Percentiles rank a stretch among this genome's conserved stretches.
These are phyloP conservation scores for Neomonachus schauinslandi DNA, from an alignment of 2,113 vertebrate genomes.

Conservation along the genomic window DNA sequence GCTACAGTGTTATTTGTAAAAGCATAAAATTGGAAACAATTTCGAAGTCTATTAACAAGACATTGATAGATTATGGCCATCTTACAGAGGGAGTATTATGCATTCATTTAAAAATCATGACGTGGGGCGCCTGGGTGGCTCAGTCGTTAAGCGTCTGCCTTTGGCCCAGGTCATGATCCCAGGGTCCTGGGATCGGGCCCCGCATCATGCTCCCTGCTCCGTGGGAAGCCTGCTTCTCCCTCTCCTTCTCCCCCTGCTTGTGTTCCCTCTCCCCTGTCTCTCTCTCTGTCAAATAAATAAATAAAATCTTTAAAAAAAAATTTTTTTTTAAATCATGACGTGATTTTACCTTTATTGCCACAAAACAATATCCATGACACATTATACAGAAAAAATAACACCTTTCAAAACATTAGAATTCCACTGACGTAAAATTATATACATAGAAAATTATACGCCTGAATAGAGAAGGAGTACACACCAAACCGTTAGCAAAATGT, in stretches of 20 bases:
- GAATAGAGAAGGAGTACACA: background rate
- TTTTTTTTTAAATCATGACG: background rate
- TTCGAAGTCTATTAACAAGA: background rate
- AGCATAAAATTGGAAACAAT: constrained; percentile 2
- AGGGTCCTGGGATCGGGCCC: no score
- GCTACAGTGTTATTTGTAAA: constrained; percentile 5
- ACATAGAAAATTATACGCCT: background rate
- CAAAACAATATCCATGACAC: background rate
- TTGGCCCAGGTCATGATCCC: no score
- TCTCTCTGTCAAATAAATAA: no score
- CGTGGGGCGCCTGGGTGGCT: background rate
- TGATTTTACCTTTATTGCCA: background rate
- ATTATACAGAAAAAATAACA: background rate
- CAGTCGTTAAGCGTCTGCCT: no score
- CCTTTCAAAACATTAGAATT: background rate
- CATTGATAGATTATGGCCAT: background rate
- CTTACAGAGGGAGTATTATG: background rate
- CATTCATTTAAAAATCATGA: constrained; percentile 3
- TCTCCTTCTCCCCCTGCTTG: no score
- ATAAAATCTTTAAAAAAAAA: no score
- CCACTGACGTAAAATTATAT: background rate
- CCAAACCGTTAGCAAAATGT: background rate
- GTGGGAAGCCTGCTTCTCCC: no score
- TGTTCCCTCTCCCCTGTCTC: no score
- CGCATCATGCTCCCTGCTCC: no score